phyloP scores from a whole-genome alignment of 2,113 vertebrate genomes.

The Apeltes quadracus region DNA sequence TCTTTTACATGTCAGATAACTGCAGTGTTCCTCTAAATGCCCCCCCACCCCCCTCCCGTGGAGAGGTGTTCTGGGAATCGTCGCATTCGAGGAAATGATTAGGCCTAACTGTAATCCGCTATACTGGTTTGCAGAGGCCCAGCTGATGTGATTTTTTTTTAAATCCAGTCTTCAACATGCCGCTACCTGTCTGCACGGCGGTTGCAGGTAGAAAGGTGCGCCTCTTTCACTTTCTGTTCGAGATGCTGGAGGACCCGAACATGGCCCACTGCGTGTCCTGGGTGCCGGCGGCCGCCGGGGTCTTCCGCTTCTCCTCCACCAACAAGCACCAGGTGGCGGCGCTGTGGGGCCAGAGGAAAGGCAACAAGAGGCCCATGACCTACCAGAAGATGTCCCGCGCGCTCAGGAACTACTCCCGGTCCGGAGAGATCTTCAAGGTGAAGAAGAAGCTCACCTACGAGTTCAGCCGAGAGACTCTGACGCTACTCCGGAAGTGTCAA shows the following conservation, averaged over 20 bases:
- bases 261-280: constrained; percentile 83
- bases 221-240: constrained; percentile 84
- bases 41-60: constrained; percentile 11
- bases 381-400: constrained; percentile 87
- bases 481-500: constrained; percentile 52
- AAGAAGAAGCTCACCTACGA: constrained; percentile 84
- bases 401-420: constrained; percentile 81
- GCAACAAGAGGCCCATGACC: constrained; percentile 83
- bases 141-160: constrained; percentile 16
- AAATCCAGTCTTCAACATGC: background rate
- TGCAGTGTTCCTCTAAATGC: constrained; percentile 36
- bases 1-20: constrained; percentile 68
- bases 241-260: constrained; percentile 81
- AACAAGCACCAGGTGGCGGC: constrained; percentile 81
- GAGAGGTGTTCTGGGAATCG: constrained; percentile 65
- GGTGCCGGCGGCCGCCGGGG: constrained; percentile 74
- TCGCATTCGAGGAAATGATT: constrained; percentile 56
- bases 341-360: constrained; percentile 83
- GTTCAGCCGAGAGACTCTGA: constrained; percentile 75
- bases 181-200: constrained; percentile 11
- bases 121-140: constrained; percentile 33
- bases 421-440: constrained; percentile 84
- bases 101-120: constrained; percentile 34
- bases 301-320: constrained; percentile 83
- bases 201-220: constrained; percentile 78